These are phyloP conservation scores for Pomatostomus ruficeps DNA, from an alignment of 2,113 vertebrate genomes.

Conservation along the genomic window DNA sequence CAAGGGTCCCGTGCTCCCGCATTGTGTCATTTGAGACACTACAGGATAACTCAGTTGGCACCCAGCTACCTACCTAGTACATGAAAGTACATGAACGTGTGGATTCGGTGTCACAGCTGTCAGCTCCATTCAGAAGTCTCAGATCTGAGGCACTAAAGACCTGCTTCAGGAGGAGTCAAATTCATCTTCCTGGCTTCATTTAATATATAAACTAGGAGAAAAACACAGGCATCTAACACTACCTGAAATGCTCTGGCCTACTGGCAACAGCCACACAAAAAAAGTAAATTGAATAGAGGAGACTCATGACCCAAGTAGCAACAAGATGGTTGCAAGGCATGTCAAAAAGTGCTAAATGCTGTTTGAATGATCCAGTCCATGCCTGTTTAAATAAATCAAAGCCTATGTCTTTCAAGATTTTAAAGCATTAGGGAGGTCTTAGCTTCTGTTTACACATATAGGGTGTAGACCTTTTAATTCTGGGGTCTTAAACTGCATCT, in stretches of 20 bases:
- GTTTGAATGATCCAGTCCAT: not conserved
- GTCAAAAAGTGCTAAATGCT: not conserved
- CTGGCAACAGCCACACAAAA: not conserved
- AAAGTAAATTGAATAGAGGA: not conserved
- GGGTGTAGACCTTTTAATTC: not conserved
- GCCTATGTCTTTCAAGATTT: not conserved
- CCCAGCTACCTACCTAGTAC: not conserved
- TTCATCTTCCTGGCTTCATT: not conserved
- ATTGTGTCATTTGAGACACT: not conserved
- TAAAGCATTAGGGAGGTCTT: not conserved
- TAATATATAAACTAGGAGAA: not conserved
- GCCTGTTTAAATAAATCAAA: not conserved
- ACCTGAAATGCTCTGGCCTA: not conserved
- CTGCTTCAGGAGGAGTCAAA: not conserved
- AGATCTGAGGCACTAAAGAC: not conserved
- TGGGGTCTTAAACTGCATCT: not conserved
- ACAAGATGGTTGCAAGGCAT: accelerated
- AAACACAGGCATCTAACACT: not conserved
- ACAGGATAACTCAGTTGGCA: not conserved
- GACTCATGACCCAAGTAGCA: not conserved
- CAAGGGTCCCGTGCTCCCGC: no score
- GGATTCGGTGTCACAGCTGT: not conserved
- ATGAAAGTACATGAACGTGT: not conserved
- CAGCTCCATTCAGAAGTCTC: not conserved
- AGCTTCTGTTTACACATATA: not conserved